phyloP scores from a whole-genome alignment of 2,888 invertebrate genomes.

The Mamestra brassicae region DNA sequence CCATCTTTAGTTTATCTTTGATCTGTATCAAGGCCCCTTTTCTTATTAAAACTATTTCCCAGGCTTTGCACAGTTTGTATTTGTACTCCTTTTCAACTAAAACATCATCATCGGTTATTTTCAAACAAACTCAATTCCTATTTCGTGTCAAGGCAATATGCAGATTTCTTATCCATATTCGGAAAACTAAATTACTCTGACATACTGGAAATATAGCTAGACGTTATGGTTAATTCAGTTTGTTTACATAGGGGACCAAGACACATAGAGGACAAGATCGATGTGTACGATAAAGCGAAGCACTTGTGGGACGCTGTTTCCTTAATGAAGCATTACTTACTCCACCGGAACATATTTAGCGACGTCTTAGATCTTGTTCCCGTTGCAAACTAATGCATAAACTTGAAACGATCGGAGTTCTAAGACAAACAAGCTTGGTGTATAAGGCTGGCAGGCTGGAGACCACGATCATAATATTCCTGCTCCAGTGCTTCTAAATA shows the following conservation, averaged over 20 bases:
- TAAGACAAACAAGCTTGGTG: conserved; percentile 55
- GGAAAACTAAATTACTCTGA: conserved; percentile 38
- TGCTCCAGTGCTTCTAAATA: conserved; percentile 74
- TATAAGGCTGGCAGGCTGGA: conserved; percentile 47
- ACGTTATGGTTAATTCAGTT: conserved; percentile 22
- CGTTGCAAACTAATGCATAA: conserved; percentile 59
- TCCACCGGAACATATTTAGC: conserved; percentile 49
- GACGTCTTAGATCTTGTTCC: conserved; percentile 35
- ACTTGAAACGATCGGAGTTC: conserved; percentile 38
- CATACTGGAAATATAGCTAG: conserved; percentile 24
- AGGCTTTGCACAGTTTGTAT: background rate
- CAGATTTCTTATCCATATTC: conserved; percentile 34
- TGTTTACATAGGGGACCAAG: conserved; percentile 10
- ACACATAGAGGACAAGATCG: no score
- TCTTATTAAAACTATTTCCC: background rate
- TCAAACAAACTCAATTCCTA: conserved; percentile 3
- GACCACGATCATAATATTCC: conserved; percentile 75
- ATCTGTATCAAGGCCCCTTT: conserved; percentile 10
- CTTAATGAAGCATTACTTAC: conserved; percentile 60
- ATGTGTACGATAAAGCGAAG: conserved; percentile 24
- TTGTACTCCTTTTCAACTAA: background rate
- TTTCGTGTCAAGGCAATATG: conserved; percentile 34
- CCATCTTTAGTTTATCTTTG: conserved; percentile 12
- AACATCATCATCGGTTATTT: background rate
- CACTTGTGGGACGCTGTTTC: conserved; percentile 32